Base-by-base conservation (phyloP, 2,113 vertebrate genomes). In the Regulus satrapa region DNA sequence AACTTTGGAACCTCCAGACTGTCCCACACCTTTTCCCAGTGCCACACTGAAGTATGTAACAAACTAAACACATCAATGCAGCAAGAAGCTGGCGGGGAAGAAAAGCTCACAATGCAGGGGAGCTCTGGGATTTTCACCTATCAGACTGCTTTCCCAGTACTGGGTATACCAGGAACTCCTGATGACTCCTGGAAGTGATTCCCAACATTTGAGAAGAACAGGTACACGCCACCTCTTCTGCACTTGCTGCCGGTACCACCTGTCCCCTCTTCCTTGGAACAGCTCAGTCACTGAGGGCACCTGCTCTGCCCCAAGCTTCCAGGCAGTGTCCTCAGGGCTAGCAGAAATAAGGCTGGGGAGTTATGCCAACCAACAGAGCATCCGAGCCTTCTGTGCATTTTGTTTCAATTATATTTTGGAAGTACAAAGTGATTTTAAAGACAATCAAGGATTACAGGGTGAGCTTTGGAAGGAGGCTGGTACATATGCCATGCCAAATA, bases 1-100 rank as follows among this genome's bases (percentile, higher is more conserved):
- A 86, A 59, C n/a, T 61, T 84, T 92, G 72, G 64, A 89, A 86
- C 38, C 67, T 95, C 24, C 58, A 92, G 78, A 78, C 45, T 66
- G 36, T 58, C 86, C 81, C 85, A 84, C 68, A 94, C 71, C 67
- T 97, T 92, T 21, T 92, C 84, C 81, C 81, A 91, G 54, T n/a
- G 85, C 84, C 81, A 8, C 19, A 88, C 8, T 86, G 78, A 85
- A 86, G 36, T 64, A 79, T 5, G 40, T 36, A 49, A 95, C 91
- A 94, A 95, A 88, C 84, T 86, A 86, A 94, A 89, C 36, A 71
- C 49, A 76, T 91, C 71, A 34, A 85, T 2, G 8, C 34, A 89
- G 88, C 82, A 59, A 75, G 79, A 89, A 95, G 79, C 25, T 23
- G 38, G 62, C 92, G n/a, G 9, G 28, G 52, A 8, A 36, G 16